Conservation (phyloP, 2,113 vertebrate species). For the Acanthisitta chloris region DNA sequence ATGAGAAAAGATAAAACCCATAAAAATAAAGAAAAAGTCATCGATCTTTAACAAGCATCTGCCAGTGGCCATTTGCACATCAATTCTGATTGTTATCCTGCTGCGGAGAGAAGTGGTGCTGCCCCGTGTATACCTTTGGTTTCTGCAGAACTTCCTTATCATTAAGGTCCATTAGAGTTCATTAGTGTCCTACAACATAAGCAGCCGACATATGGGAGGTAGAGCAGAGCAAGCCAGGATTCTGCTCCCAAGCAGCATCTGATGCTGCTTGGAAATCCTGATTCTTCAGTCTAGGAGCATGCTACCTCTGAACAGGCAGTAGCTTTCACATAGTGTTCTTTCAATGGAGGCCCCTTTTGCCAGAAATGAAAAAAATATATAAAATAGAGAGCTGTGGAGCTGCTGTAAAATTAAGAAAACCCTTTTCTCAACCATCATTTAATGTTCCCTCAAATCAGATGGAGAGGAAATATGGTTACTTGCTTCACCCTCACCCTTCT, state of each 20-base stretch:
- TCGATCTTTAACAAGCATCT: background rate
- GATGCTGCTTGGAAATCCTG: background rate
- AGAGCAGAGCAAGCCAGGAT: background rate
- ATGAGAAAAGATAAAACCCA: background rate
- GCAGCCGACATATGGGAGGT: background rate
- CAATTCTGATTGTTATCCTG: background rate
- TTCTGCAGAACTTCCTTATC: constrained; percentile 24
- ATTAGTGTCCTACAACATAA: constrained; percentile 18
- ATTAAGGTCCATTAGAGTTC: constrained; percentile 22
- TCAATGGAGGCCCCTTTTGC: background rate
- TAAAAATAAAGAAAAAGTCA: background rate
- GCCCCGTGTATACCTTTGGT: background rate
- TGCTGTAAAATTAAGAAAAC: background rate
- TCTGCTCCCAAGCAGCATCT: background rate
- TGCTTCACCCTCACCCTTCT: constrained; percentile 7
- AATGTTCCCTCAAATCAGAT: constrained; percentile 29
- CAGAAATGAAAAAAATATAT: background rate
- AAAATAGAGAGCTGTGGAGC: background rate
- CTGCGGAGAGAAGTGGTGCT: background rate
- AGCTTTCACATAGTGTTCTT: background rate
- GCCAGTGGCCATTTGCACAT: background rate
- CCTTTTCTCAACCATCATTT: constrained; percentile 7
- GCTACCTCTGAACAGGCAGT: background rate
- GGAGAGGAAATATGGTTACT: background rate
- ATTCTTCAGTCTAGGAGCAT: background rate